Conservation (phyloP, 2,797 vertebrate species). For the Distichodus sexfasciatus region DNA sequence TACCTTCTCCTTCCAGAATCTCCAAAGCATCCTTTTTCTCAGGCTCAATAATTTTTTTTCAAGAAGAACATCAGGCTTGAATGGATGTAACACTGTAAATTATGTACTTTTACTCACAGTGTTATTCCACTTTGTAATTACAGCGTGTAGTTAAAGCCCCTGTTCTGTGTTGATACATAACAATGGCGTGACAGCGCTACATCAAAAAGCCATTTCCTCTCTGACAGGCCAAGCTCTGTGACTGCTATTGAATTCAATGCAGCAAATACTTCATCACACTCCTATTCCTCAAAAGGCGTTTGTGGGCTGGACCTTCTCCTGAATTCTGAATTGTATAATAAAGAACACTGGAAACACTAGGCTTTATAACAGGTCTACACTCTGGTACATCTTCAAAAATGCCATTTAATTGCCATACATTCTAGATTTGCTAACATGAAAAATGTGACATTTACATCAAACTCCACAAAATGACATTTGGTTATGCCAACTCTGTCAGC, state of each 20-base stretch:
- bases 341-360: no score
- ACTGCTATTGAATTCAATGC: background rate
- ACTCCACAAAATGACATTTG: no score
- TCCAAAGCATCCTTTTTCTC: background rate
- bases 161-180: constrained; percentile 29
- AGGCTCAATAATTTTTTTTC: no score
- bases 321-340: background rate
- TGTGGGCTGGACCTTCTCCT: background rate
- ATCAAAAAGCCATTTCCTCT: constrained; percentile 48
- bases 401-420: no score
- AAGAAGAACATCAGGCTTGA: no score
- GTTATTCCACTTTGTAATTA: constrained; percentile 26
- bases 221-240: constrained; percentile 19
- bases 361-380: no score
- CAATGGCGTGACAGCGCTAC: constrained; percentile 27
- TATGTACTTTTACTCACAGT: constrained; percentile 30
- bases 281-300: background rate
- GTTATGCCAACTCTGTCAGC: no score
- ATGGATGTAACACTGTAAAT: background rate
- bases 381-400: no score
- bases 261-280: background rate
- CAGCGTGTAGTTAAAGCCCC: constrained; percentile 20
- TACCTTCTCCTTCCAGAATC: background rate
- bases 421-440: no score
- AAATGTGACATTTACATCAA: no score